Conservation (phyloP, 1,140 invertebrate genomes). For the Cyrtorhinus lividipennis region DNA sequence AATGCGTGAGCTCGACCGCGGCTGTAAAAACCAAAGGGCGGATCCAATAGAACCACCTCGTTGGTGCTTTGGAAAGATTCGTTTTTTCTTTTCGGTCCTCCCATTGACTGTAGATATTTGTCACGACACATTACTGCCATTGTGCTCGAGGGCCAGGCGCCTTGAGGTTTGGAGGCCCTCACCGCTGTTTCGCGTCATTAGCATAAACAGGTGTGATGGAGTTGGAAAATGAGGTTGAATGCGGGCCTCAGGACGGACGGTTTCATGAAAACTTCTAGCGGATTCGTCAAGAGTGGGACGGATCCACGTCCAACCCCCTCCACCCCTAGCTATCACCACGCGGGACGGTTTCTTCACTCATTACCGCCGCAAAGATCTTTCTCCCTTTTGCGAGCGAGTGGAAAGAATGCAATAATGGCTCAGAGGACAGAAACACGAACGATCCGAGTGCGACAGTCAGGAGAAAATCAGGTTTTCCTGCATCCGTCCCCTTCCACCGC, state of each 20-base stretch:
- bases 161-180: too few species aligned
- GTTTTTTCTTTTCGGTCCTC: too few species aligned
- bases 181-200: neutral
- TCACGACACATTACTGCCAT: too few species aligned
- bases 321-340: too few species aligned
- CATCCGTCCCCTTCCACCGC: neutral
- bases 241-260: neutral
- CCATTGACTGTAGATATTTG: too few species aligned
- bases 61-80: too few species aligned
- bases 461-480: neutral
- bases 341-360: neutral
- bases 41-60: too few species aligned
- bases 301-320: too few species aligned
- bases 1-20: too few species aligned
- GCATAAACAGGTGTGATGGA: neutral
- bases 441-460: neutral
- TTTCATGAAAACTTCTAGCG: neutral
- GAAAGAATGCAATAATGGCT: slow-evolving; percentile 7
- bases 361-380: neutral
- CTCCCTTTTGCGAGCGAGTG: neutral
- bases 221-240: neutral
- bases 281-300: neutral
- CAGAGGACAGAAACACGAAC: neutral
- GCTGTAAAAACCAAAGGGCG: too few species aligned
- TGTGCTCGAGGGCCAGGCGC: too few species aligned